Evolutionary conservation across 1,140 invertebrate genomes (phyloP).

Genomic region (Drosophila sechellia): DNA sequence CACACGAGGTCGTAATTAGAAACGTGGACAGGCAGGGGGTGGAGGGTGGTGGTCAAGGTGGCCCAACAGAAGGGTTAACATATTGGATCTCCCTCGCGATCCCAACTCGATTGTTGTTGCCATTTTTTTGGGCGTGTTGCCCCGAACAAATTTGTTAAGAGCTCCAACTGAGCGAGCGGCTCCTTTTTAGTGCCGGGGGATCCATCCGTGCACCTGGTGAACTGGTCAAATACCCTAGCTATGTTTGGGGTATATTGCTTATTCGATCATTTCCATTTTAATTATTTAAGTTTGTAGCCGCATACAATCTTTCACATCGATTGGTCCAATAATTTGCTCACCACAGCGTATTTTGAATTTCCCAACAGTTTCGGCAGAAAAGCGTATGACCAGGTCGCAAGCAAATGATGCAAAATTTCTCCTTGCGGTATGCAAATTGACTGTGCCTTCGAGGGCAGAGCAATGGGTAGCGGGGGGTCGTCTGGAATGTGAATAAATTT

Average conservation of each 20-base stretch:
- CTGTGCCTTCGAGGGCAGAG: slow-evolving; percentile 33
- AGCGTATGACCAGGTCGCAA: background rate
- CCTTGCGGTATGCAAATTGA: slow-evolving; percentile 69
- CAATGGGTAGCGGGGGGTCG: slow-evolving; percentile 14
- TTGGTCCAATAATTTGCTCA: background rate
- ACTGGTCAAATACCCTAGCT: slow-evolving; percentile 9
- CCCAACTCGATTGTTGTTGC: slow-evolving; percentile 26
- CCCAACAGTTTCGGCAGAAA: too few species aligned
- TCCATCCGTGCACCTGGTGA: slow-evolving; percentile 67
- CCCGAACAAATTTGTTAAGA: slow-evolving; percentile 84
- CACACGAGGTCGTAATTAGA: slow-evolving; percentile 82
- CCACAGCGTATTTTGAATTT: background rate
- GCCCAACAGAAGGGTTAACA: slow-evolving; percentile 15
- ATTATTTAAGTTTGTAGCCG: background rate
- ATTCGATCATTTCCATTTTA: background rate
- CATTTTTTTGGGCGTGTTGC: slow-evolving; percentile 73
- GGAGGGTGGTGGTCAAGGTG: background rate
- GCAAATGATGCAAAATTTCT: background rate
- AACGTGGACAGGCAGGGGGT: slow-evolving; percentile 6
- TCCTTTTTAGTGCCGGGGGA: slow-evolving; percentile 70
- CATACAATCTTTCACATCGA: background rate
- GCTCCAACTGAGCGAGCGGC: slow-evolving; percentile 81
- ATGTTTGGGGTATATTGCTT: background rate
- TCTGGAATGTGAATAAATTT: slow-evolving; percentile 83
- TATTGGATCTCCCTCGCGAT: slow-evolving; percentile 41